phyloP scores from a whole-genome alignment of 2,888 invertebrate species.

The Lithodes maja region DNA sequence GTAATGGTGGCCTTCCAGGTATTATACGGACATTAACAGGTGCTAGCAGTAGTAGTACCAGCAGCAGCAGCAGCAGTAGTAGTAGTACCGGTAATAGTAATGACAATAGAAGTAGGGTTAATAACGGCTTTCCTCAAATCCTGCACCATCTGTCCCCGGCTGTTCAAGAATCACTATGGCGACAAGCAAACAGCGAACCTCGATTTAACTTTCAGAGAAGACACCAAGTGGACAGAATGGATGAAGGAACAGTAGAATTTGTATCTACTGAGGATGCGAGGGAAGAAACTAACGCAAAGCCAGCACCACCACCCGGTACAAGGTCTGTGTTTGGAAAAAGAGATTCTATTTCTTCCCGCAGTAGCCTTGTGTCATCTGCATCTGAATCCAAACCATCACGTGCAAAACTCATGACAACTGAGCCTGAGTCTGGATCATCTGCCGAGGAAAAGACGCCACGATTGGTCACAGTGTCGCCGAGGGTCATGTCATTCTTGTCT shows the following conservation, averaged over 20 bases:
- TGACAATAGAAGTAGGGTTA: background rate
- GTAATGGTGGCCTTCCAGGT: background rate
- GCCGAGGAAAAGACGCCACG: background rate
- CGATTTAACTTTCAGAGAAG: conserved; percentile 16
- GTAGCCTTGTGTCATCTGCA: background rate
- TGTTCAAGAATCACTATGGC: conserved; percentile 20
- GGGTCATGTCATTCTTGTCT: background rate
- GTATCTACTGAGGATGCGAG: conserved; percentile 7
- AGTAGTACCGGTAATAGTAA: background rate
- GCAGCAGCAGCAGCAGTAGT: conserved; percentile 4
- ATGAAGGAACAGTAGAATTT: conserved; percentile 15
- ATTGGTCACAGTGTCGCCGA: background rate
- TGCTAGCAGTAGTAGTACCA: background rate
- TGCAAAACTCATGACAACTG: background rate
- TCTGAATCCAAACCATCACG: background rate
- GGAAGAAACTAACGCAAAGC: background rate
- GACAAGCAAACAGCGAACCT: conserved; percentile 34
- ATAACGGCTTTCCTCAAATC: conserved; percentile 5
- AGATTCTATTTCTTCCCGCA: background rate
- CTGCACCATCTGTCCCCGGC: conserved; percentile 40
- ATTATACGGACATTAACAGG: background rate
- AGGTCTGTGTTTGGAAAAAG: background rate
- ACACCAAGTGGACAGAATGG: background rate
- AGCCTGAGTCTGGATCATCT: background rate
- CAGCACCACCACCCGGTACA: background rate